These are phyloP conservation scores for Agonopterix arenella DNA, from an alignment of 2,888 invertebrate species.

Conservation along the genomic window DNA sequence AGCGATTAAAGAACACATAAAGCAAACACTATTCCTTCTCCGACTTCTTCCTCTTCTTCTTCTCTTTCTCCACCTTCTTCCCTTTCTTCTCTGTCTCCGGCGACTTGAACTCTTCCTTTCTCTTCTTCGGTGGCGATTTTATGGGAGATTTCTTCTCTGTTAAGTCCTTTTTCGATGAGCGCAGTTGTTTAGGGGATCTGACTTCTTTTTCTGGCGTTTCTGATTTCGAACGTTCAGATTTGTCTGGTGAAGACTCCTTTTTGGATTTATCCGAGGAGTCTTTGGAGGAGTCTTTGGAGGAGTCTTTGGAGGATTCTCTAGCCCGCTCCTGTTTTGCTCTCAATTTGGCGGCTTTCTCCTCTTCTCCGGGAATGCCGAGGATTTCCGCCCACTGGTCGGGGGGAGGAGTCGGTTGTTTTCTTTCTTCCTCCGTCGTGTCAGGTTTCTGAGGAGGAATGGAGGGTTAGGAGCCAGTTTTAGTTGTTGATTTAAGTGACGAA, in stretches of 20 bases:
- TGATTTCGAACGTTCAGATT: slow-evolving; percentile 21
- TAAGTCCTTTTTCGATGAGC: slow-evolving; percentile 52
- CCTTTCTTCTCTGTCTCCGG: slow-evolving; percentile 40
- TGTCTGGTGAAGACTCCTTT: slow-evolving; percentile 11
- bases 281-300: not conserved
- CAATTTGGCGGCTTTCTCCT: slow-evolving; percentile 10
- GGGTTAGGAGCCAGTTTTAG: not conserved
- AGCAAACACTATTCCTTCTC: slow-evolving; percentile 70
- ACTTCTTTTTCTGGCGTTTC: slow-evolving; percentile 35
- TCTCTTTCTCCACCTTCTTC: slow-evolving; percentile 29
- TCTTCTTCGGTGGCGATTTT: slow-evolving; percentile 53
- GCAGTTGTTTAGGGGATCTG: slow-evolving; percentile 47
- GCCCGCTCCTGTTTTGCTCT: not conserved
- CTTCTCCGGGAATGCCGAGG: slow-evolving; percentile 61
- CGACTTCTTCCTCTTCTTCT: slow-evolving; percentile 49
- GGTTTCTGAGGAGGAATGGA: slow-evolving; percentile 11
- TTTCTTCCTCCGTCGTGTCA: slow-evolving; percentile 39
- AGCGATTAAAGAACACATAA: slow-evolving; percentile 49
- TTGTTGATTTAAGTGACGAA: not conserved
- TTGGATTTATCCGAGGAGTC: not conserved
- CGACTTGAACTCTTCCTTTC: slow-evolving; percentile 42
- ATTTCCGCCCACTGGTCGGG: slow-evolving; percentile 71
- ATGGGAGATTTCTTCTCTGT: slow-evolving; percentile 41
- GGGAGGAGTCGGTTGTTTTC: slow-evolving; percentile 64
- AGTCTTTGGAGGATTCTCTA: not conserved